Percentiles rank a stretch among this genome's conserved stretches.
phyloP scores from a whole-genome alignment of 2,797 vertebrate species.

The Oceanodroma leucorhoa region DNA sequence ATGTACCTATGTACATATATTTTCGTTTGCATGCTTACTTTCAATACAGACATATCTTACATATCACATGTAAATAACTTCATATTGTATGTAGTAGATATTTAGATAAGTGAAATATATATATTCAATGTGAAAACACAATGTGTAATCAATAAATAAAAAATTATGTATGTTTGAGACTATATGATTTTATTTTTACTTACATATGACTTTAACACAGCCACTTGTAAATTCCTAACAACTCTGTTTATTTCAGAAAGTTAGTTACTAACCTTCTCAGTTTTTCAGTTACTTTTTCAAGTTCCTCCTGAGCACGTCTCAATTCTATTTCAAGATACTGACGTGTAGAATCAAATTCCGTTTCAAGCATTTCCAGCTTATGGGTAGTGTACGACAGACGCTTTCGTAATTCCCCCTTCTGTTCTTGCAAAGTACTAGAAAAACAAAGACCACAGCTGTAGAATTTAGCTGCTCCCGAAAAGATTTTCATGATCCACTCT shows the following conservation, averaged over 20 bases:
- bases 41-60: not conserved
- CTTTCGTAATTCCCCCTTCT: slow-evolving; percentile 95
- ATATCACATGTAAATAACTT: not conserved
- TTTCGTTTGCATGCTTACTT: not conserved
- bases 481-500: slow-evolving; percentile 14
- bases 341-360: slow-evolving; percentile 91
- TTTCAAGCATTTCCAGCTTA: slow-evolving; percentile 94
- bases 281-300: slow-evolving; percentile 95
- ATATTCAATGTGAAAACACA: not conserved
- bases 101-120: not conserved
- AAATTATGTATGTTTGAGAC: not conserved
- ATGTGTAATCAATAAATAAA: not conserved
- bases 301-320: slow-evolving; percentile 91
- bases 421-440: slow-evolving; percentile 90
- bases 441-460: slow-evolving; percentile 70
- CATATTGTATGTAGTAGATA: not conserved
- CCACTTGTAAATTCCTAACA: not conserved
- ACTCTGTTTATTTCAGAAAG: not conserved
- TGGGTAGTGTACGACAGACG: slow-evolving; percentile 91
- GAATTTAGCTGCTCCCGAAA: slow-evolving; percentile 38
- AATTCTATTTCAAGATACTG: slow-evolving; percentile 95
- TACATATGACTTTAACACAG: not conserved
- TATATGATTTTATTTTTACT: not conserved
- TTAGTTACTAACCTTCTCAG: slow-evolving; percentile 84
- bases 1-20: not conserved